Conservation (phyloP, 1,140 invertebrate genomes). For the Bombus polaris region DNA sequence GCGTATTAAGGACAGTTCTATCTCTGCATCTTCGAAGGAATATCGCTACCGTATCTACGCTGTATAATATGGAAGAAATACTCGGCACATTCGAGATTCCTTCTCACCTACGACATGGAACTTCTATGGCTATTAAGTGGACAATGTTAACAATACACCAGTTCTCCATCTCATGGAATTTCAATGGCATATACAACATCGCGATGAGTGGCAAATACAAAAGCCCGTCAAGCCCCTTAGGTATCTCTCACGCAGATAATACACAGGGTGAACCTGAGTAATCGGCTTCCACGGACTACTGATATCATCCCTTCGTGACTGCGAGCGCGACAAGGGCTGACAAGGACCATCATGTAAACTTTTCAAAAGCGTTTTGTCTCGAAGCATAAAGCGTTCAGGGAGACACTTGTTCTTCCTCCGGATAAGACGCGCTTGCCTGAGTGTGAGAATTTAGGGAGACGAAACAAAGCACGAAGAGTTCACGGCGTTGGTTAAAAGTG, state of each 20-base stretch:
- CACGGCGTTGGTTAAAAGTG: background rate
- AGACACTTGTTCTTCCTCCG: slow-evolving; percentile 24
- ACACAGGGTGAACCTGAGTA: slow-evolving; percentile 49
- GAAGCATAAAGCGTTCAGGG: slow-evolving; percentile 49
- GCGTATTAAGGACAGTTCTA: background rate
- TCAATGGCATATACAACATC: slow-evolving; percentile 55
- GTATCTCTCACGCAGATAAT: slow-evolving; percentile 46
- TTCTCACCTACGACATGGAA: background rate
- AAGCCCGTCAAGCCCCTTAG: slow-evolving; percentile 28
- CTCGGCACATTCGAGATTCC: background rate
- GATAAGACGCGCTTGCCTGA: slow-evolving; percentile 46
- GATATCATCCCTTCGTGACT: slow-evolving; percentile 44
- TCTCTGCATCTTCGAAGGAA: background rate
- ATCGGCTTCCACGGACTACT: slow-evolving; percentile 48
- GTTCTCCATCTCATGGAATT: slow-evolving; percentile 56
- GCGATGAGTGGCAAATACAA: slow-evolving; percentile 35
- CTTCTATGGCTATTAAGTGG: slow-evolving; percentile 62
- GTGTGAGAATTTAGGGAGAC: slow-evolving; percentile 51
- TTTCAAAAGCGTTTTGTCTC: slow-evolving; percentile 57
- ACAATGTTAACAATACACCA: slow-evolving; percentile 58
- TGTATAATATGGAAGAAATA: background rate
- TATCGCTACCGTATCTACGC: background rate
- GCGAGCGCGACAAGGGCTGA: slow-evolving; percentile 20
- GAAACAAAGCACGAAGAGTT: slow-evolving; percentile 31
- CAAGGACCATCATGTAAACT: slow-evolving; percentile 54